These are phyloP conservation scores for Ochropleura leucogaster DNA, from an alignment of 2,888 invertebrate genomes.

Conservation along the genomic window DNA sequence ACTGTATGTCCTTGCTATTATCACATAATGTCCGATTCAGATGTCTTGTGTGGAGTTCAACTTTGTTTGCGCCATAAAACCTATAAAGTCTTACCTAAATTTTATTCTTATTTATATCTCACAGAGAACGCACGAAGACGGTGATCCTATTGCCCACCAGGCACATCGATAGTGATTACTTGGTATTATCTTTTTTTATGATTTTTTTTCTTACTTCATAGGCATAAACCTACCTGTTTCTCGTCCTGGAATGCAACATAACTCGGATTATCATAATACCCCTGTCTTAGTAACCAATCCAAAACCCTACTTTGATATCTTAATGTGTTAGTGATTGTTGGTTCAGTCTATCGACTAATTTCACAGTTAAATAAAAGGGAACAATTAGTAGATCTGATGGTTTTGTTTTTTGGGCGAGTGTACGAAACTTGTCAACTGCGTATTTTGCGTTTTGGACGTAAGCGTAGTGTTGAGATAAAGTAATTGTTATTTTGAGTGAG, in stretches of 20 bases:
- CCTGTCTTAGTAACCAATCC: slow-evolving; percentile 53
- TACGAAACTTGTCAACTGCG: neutral
- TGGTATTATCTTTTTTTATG: slow-evolving; percentile 47
- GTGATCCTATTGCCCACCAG: slow-evolving; percentile 43
- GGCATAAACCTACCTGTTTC: slow-evolving; percentile 31
- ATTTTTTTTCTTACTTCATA: slow-evolving; percentile 41
- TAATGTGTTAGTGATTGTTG: neutral
- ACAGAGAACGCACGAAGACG: slow-evolving; percentile 53
- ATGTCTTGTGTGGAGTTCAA: neutral
- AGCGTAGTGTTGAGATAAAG: neutral
- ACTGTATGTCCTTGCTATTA: neutral
- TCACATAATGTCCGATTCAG: neutral
- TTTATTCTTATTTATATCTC: slow-evolving; percentile 58
- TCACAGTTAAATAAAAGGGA: neutral
- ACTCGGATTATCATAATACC: slow-evolving; percentile 26
- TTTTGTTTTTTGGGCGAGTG: neutral
- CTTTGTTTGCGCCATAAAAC: neutral
- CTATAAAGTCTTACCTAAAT: slow-evolving; percentile 18
- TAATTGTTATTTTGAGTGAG: neutral
- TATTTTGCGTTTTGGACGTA: neutral
- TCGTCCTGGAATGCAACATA: slow-evolving; percentile 48
- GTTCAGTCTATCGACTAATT: neutral
- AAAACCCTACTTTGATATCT: neutral
- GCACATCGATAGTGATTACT: slow-evolving; percentile 41
- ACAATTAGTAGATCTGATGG: neutral